These are phyloP conservation scores for Mechanitis messenoides DNA, from an alignment of 2,888 invertebrate species.

Conservation along the genomic window DNA sequence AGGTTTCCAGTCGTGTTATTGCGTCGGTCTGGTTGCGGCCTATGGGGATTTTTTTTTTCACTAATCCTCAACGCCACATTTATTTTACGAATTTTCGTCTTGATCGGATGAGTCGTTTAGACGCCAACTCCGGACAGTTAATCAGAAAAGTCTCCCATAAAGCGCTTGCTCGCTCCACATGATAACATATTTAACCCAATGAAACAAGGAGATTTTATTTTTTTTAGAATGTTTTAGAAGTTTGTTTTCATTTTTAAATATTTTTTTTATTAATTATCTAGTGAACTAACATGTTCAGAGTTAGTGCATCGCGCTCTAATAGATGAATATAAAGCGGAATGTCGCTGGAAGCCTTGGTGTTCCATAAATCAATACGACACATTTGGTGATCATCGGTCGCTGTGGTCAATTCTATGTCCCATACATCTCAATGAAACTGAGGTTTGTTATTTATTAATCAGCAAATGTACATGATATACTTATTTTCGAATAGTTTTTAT, in stretches of 20 bases:
- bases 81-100: too few relatives aligned
- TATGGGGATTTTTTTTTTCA: too few relatives aligned
- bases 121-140: too few relatives aligned
- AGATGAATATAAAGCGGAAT: constrained; percentile 48
- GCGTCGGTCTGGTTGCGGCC: too few relatives aligned
- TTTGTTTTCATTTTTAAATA: background rate
- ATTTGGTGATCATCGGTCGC: constrained; percentile 56
- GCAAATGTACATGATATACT: too few relatives aligned
- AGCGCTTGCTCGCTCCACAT: too few relatives aligned
- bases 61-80: too few relatives aligned
- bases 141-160: too few relatives aligned
- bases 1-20: too few relatives aligned
- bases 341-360: constrained; percentile 64
- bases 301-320: constrained; percentile 53
- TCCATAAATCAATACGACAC: constrained; percentile 57
- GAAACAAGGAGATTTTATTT: background rate
- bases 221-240: background rate
- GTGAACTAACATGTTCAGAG: constrained; percentile 60
- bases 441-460: constrained; percentile 35
- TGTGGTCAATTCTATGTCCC: constrained; percentile 58
- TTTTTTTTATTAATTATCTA: constrained; percentile 27
- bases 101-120: too few relatives aligned
- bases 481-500: too few relatives aligned
- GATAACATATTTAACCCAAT: background rate
- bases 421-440: constrained; percentile 57